These are phyloP conservation scores for Antheraea assamensis DNA, from an alignment of 2,888 invertebrate species.

Conservation along the genomic window DNA sequence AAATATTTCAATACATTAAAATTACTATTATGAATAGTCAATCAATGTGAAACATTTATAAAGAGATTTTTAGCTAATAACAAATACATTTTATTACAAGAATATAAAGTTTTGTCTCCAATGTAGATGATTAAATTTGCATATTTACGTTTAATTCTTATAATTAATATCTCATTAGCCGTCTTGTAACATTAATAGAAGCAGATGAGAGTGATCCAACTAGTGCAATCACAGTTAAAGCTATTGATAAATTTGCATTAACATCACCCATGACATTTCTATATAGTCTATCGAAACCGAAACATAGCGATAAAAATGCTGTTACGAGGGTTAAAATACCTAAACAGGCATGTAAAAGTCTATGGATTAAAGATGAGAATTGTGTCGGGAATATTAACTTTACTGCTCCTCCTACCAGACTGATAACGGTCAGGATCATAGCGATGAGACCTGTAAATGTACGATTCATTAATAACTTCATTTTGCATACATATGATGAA, in stretches of 20 bases:
- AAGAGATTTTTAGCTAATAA: constrained; percentile 21
- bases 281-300: constrained; percentile 42
- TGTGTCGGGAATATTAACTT: constrained; percentile 39
- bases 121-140: background rate
- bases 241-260: constrained; percentile 45
- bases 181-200: constrained; percentile 32
- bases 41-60: constrained; percentile 20
- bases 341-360: constrained; percentile 41
- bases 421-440: constrained; percentile 49
- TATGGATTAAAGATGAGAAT: constrained; percentile 31
- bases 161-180: constrained; percentile 19
- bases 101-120: constrained; percentile 34
- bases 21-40: constrained; percentile 23
- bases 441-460: constrained; percentile 57
- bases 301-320: constrained; percentile 48
- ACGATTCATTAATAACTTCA: background rate
- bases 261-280: constrained; percentile 29
- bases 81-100: constrained; percentile 34
- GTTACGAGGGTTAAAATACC: constrained; percentile 45
- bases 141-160: background rate
- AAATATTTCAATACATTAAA: constrained; percentile 24
- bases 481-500: background rate
- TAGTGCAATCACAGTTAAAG: constrained; percentile 46
- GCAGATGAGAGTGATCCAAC: constrained; percentile 44
- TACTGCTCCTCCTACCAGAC: constrained; percentile 51